Conservation (phyloP, 1,140 invertebrate species). For the Coptotermes formosanus region DNA sequence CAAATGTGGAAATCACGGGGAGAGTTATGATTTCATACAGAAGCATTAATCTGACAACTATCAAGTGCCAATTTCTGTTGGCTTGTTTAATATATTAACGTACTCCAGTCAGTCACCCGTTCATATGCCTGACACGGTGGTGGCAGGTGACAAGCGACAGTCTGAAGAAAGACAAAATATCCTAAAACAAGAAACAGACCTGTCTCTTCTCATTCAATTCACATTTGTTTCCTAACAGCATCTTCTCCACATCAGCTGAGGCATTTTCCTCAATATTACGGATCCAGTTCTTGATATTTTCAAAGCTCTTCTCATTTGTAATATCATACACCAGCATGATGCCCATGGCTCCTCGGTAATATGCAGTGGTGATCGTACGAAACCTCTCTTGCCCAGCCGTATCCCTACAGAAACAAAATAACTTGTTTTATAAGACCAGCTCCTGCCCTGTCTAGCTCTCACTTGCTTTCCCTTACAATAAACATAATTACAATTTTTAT, state of each 20-base stretch:
- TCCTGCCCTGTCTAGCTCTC: too few species aligned
- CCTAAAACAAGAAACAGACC: slow-evolving; percentile 48
- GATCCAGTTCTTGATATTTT: slow-evolving; percentile 99
- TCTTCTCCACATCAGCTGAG: slow-evolving; percentile 91
- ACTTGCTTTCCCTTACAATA: not conserved
- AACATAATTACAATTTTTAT: too few species aligned
- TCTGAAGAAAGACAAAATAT: not conserved
- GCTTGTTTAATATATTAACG: too few species aligned
- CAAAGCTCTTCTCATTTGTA: slow-evolving; percentile 97
- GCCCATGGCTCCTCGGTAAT: slow-evolving; percentile 98
- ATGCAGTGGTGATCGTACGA: slow-evolving; percentile 96
- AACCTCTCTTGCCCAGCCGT: slow-evolving; percentile 96
- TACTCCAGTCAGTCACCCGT: too few species aligned
- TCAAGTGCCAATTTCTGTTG: too few species aligned
- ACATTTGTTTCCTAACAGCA: slow-evolving; percentile 94
- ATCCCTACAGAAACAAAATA: slow-evolving; percentile 62
- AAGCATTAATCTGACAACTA: too few species aligned
- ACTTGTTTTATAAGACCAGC: too few species aligned
- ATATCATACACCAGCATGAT: slow-evolving; percentile 99
- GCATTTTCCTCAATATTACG: slow-evolving; percentile 97
- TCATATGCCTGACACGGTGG: too few species aligned
- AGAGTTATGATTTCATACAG: too few species aligned
- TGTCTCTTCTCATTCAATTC: slow-evolving; percentile 87
- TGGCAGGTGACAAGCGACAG: not conserved
- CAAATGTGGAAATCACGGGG: too few species aligned